These are phyloP conservation scores for Amphibalanus amphitrite DNA, from an alignment of 1,140 invertebrate species.

Conservation along the genomic window DNA sequence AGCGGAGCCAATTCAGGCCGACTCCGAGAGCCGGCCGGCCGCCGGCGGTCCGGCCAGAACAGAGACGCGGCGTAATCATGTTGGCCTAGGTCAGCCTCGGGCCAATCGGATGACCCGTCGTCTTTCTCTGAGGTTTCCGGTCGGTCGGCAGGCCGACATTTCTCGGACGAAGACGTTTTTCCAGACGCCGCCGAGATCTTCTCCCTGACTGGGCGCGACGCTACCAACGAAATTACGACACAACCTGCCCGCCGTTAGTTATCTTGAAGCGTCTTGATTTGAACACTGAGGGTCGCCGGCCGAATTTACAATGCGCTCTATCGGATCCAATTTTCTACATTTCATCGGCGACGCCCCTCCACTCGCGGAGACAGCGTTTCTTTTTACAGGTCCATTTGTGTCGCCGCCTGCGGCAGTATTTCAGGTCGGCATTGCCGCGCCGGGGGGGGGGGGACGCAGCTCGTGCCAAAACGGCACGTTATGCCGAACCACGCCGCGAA, in stretches of 20 bases:
- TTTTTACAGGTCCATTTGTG: neutral
- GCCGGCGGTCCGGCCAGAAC: neutral
- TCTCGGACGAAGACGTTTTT: neutral
- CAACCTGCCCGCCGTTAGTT: neutral
- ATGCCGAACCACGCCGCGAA: neutral
- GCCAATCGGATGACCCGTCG: neutral
- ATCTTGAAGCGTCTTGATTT: neutral
- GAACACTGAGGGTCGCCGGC: neutral
- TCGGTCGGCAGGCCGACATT: neutral
- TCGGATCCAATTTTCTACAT: slow-evolving; percentile 1
- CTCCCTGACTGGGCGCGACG: neutral
- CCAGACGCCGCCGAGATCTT: neutral
- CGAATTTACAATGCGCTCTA: slow-evolving; percentile 1
- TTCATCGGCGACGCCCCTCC: neutral
- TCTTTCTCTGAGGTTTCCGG: neutral
- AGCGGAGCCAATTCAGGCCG: neutral
- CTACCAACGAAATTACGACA: neutral
- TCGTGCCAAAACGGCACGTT: neutral
- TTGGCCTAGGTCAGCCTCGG: neutral
- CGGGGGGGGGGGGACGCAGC: neutral
- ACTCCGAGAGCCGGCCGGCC: neutral
- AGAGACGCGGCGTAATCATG: neutral
- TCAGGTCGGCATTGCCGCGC: neutral
- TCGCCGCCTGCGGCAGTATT: neutral
- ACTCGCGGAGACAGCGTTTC: neutral